phyloP scores from a whole-genome alignment of 35 echinoderm and acorn worm genomes.

The Apostichopus parvimensis region DNA sequence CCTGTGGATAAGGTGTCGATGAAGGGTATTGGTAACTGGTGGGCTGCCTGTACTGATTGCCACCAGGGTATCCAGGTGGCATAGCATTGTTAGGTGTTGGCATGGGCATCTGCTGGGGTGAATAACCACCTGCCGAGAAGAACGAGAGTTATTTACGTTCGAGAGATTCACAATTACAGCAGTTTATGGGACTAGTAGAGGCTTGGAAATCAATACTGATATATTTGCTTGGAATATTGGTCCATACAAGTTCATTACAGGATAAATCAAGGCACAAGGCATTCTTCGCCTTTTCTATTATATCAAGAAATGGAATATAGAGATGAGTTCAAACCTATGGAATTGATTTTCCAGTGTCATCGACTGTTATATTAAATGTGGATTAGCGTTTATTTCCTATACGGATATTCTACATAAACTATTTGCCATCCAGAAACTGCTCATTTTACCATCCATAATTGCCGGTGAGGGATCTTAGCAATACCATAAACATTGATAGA shows the following conservation, averaged over 20 bases:
- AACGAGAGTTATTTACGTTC: not conserved
- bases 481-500: not conserved
- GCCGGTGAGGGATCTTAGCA: not conserved
- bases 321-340: too few species aligned
- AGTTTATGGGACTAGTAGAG: not conserved
- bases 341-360: too few species aligned
- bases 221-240: not conserved
- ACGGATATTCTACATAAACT: too few species aligned
- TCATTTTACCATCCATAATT: too few species aligned
- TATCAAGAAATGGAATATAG: too few species aligned
- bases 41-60: constrained; percentile 12
- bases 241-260: not conserved
- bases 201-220: not conserved
- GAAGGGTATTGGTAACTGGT: constrained; percentile 37
- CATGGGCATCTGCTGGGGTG: constrained; percentile 78
- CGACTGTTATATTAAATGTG: too few species aligned
- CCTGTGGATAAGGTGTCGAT: constrained; percentile 30
- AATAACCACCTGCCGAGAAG: not conserved
- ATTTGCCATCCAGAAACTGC: too few species aligned
- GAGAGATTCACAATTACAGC: not conserved
- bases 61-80: constrained; percentile 1
- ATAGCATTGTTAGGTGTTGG: constrained; percentile 41
- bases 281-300: not conserved
- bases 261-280: not conserved
- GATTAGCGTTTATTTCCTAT: too few species aligned